Evolutionary conservation across 2,888 invertebrate species (phyloP).

Genomic region (Drosophila anomelani): DNA sequence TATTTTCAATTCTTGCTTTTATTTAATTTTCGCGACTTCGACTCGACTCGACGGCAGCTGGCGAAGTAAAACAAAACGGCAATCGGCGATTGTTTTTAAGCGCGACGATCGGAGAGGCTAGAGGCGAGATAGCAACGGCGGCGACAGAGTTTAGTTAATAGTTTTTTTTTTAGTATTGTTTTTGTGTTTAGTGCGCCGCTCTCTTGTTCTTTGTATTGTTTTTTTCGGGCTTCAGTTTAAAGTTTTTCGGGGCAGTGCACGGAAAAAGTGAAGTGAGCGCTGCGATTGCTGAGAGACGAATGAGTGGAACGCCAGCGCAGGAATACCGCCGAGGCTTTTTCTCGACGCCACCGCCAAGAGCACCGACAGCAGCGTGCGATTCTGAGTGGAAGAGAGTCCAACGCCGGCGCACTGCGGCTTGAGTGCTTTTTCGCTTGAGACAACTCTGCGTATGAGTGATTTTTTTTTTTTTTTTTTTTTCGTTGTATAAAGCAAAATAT

Average conservation of each 20-base stretch:
- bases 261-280: slow-evolving; percentile 65
- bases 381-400: slow-evolving; percentile 26
- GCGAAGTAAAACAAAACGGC: slow-evolving; percentile 62
- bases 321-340: slow-evolving; percentile 17
- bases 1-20: slow-evolving; percentile 34
- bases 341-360: slow-evolving; percentile 32
- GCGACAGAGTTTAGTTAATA: slow-evolving; percentile 47
- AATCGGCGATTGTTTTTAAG: slow-evolving; percentile 55
- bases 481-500: background rate
- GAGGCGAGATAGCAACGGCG: slow-evolving; percentile 42
- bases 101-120: slow-evolving; percentile 39
- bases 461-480: slow-evolving; percentile 2
- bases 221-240: slow-evolving; percentile 39
- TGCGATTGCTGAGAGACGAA: slow-evolving; percentile 57
- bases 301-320: slow-evolving; percentile 45
- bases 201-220: slow-evolving; percentile 11
- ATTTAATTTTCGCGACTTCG: slow-evolving; percentile 48
- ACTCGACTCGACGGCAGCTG: slow-evolving; percentile 48
- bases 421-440: slow-evolving; percentile 45
- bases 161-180: slow-evolving; percentile 31
- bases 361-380: slow-evolving; percentile 11
- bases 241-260: slow-evolving; percentile 63
- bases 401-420: slow-evolving; percentile 61
- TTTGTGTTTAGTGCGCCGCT: slow-evolving; percentile 28
- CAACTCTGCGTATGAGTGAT: slow-evolving; percentile 28